phyloP scores from a whole-genome alignment of 2,888 invertebrate genomes.

The Parnassius orleans region DNA sequence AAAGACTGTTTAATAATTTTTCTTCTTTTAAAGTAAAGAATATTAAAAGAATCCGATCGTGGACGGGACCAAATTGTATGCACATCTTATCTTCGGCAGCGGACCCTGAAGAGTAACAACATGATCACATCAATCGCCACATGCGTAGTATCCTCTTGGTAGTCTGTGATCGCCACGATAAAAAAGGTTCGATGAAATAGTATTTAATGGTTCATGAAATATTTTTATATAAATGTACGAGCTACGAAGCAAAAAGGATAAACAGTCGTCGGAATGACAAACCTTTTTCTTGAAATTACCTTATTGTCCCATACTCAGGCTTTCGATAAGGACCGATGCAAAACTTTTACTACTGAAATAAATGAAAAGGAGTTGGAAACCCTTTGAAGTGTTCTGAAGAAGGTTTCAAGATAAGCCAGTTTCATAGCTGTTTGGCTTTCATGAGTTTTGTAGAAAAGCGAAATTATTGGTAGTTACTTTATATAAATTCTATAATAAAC shows the following conservation, averaged over 20 bases:
- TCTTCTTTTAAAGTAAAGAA: too few relatives aligned
- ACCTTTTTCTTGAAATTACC: conserved; percentile 34
- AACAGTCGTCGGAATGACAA: conserved; percentile 27
- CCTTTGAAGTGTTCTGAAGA: conserved; percentile 42
- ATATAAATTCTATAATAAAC: not conserved
- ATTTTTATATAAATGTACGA: conserved; percentile 21
- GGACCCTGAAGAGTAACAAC: too few relatives aligned
- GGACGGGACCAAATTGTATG: too few relatives aligned
- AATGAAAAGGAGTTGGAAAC: conserved; percentile 45
- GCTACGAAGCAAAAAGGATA: conserved; percentile 24
- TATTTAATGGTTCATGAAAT: not conserved
- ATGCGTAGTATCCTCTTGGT: too few relatives aligned
- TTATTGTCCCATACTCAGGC: conserved; percentile 32
- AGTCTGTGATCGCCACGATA: too few relatives aligned
- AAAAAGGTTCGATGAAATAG: too few relatives aligned
- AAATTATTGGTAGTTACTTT: conserved; percentile 9
- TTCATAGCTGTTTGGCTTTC: conserved; percentile 36
- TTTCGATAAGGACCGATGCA: conserved; percentile 43
- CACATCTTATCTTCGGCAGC: too few relatives aligned
- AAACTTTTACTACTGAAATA: conserved; percentile 40
- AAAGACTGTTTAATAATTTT: too few relatives aligned
- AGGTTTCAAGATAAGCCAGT: conserved; percentile 50
- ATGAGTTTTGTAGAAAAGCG: conserved; percentile 37
- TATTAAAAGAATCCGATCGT: too few relatives aligned
- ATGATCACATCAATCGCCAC: too few relatives aligned